Percentiles rank a stretch among this genome's conserved stretches.
Conservation (phyloP, 2,888 invertebrate species). For the Lagria hirta region DNA sequence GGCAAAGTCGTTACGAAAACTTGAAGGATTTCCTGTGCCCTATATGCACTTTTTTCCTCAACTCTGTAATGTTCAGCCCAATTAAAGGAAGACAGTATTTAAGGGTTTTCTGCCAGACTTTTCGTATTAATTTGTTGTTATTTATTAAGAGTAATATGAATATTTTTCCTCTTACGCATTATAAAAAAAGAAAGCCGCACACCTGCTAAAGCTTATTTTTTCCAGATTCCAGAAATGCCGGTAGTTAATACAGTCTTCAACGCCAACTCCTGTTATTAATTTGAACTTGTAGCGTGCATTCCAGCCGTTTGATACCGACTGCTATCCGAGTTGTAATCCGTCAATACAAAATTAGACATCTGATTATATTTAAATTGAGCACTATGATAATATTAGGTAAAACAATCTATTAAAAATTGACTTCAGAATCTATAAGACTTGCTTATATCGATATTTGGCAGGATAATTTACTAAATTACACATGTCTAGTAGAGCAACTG, state of each 20-base stretch:
- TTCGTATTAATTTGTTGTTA: too few relatives aligned
- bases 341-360: conserved; percentile 31
- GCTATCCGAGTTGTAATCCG: conserved; percentile 30
- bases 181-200: too few relatives aligned
- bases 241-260: conserved; percentile 46
- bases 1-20: conserved; percentile 38
- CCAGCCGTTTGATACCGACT: conserved; percentile 38
- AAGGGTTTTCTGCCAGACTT: too few relatives aligned
- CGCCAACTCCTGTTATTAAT: conserved; percentile 43
- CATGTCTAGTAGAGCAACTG: too few relatives aligned
- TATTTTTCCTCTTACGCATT: too few relatives aligned
- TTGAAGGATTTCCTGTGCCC: conserved; percentile 33
- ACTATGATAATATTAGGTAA: too few relatives aligned
- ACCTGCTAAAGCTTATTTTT: conserved; percentile 43
- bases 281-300: conserved; percentile 42
- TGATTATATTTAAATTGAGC: too few relatives aligned
- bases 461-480: too few relatives aligned
- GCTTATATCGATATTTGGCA: too few relatives aligned
- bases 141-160: too few relatives aligned
- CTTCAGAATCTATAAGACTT: too few relatives aligned
- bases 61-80: neutral
- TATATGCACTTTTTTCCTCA: conserved; percentile 20
- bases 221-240: conserved; percentile 44
- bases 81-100: neutral
- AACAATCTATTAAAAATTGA: too few relatives aligned